Conservation (phyloP, 2,888 invertebrate species). For the Lasius fuliginosus region DNA sequence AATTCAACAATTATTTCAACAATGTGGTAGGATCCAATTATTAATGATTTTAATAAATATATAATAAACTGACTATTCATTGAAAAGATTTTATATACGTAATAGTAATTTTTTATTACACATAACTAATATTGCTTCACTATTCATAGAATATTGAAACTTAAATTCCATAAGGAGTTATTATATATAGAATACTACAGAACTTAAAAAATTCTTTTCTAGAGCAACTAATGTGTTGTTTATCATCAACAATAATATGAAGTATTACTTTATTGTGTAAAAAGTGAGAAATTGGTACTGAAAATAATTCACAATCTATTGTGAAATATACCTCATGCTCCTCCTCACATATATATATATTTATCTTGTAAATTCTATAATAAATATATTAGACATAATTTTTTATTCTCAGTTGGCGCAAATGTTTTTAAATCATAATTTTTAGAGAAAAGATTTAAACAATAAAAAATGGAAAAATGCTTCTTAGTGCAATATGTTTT, state of each 20-base stretch:
- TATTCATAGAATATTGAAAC: background rate
- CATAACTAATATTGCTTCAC: background rate
- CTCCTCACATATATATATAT: no score
- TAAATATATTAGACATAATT: no score
- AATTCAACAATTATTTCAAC: constrained; percentile 66
- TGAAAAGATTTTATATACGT: background rate
- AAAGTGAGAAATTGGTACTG: background rate
- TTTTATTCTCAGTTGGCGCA: no score
- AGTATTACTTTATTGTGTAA: background rate
- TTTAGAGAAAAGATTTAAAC: background rate
- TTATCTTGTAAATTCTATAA: no score
- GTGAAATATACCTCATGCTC: background rate
- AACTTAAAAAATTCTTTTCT: background rate
- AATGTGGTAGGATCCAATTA: constrained; percentile 65
- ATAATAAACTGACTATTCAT: background rate
- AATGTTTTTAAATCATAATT: background rate
- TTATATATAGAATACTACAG: background rate
- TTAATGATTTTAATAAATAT: background rate
- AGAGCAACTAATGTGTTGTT: background rate
- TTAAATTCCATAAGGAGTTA: background rate
- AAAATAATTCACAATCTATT: background rate
- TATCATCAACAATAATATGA: background rate
- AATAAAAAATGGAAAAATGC: no score
- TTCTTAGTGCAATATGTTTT: no score
- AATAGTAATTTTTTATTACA: background rate